Conservation (phyloP, 1,140 invertebrate species). For the Vollenhovia emeryi region DNA sequence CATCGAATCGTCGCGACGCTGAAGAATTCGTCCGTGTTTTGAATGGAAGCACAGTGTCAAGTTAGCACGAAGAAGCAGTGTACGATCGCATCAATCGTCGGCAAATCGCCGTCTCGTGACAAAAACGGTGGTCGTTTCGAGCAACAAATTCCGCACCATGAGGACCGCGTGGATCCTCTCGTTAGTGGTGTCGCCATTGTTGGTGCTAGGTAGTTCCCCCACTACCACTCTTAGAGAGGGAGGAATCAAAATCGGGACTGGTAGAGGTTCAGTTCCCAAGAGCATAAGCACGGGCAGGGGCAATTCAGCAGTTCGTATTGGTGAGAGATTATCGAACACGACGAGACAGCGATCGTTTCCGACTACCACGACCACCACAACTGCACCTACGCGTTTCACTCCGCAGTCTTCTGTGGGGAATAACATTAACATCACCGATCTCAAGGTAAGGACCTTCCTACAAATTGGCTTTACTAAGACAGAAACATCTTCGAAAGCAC, state of each 20-base stretch:
- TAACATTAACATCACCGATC: conserved; percentile 67
- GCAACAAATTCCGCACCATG: conserved; percentile 51
- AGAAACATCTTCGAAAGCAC: background rate
- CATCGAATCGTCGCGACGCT: background rate
- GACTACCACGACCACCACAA: conserved; percentile 76
- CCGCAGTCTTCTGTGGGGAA: conserved; percentile 60
- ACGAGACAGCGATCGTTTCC: conserved; percentile 77
- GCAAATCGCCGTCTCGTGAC: background rate
- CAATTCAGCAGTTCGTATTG: conserved; percentile 78
- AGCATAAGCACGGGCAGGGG: conserved; percentile 71
- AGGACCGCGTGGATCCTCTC: conserved; percentile 40
- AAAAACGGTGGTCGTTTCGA: background rate
- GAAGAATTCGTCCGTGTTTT: conserved; percentile 14
- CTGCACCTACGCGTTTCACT: conserved; percentile 26
- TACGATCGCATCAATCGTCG: conserved; percentile 1
- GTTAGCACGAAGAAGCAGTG: conserved; percentile 10
- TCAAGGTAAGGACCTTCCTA: conserved; percentile 68
- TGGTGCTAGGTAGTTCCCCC: conserved; percentile 62
- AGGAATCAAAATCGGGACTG: conserved; percentile 82
- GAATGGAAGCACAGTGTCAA: conserved; percentile 56
- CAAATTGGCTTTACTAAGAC: background rate
- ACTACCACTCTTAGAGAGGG: conserved; percentile 76
- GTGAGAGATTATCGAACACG: conserved; percentile 79
- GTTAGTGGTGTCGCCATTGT: conserved; percentile 55
- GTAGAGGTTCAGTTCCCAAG: conserved; percentile 66